Evolutionary conservation across 2,113 vertebrate species (phyloP).

Genomic region (Brienomyrus longianalis): DNA sequence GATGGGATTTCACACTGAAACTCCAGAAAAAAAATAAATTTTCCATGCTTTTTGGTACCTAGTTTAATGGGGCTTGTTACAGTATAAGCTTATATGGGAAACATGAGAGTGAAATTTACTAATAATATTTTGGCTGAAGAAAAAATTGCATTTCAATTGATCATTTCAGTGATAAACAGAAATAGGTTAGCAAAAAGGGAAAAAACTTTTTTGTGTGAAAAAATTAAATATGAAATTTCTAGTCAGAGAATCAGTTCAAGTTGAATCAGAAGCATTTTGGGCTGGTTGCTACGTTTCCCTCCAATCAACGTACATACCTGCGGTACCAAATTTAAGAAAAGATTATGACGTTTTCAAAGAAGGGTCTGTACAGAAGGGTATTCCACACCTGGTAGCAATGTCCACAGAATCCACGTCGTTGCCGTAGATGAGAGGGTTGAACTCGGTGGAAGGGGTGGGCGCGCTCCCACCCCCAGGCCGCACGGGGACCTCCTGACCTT

Average conservation of each 20-base stretch:
- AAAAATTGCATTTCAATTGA: not conserved
- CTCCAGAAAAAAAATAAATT: not conserved
- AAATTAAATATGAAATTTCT: too few relatives aligned
- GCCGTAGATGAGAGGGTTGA: slow-evolving; percentile 96
- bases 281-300: not conserved
- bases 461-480: slow-evolving; percentile 72
- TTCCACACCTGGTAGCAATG: slow-evolving; percentile 82
- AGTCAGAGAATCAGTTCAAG: not conserved
- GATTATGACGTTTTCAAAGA: not conserved
- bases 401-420: slow-evolving; percentile 97
- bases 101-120: not conserved
- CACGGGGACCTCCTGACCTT: slow-evolving; percentile 82
- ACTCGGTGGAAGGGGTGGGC: slow-evolving; percentile 91
- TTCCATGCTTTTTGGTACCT: not conserved
- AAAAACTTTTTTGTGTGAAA: not conserved
- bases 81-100: not conserved
- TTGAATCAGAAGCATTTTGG: not conserved
- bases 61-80: not conserved
- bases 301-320: not conserved
- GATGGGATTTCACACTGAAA: not conserved
- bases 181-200: not conserved
- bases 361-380: not conserved
- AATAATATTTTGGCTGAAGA: not conserved
- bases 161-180: not conserved
- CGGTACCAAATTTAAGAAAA: not conserved